Evolutionary conservation across 1,140 invertebrate species (phyloP).

Genomic region (Zaprionus ornatus): DNA sequence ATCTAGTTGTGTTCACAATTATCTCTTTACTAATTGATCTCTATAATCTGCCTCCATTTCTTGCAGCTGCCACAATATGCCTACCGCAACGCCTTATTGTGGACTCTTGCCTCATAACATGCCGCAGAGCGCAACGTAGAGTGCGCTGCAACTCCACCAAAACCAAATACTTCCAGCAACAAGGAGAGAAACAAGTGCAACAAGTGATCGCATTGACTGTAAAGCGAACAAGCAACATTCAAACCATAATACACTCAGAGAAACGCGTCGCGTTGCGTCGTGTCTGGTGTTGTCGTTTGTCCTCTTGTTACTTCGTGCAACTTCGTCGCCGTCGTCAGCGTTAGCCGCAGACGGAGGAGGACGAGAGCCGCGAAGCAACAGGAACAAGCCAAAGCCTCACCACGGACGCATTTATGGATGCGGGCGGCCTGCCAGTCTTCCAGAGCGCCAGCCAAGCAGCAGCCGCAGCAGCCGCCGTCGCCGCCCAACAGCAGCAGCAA

Average conservation of each 20-base stretch:
- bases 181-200: constrained; percentile 9
- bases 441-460: constrained; percentile 83
- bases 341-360: constrained; percentile 72
- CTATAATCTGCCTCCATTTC: background rate
- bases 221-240: constrained; percentile 10
- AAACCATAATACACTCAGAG: constrained; percentile 34
- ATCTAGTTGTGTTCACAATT: background rate
- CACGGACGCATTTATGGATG: constrained; percentile 84
- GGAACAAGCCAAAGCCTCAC: constrained; percentile 74
- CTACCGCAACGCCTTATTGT: constrained; percentile 3
- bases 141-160: constrained; percentile 1
- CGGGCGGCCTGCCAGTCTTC: constrained; percentile 83
- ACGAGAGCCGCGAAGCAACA: constrained; percentile 79
- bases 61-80: constrained; percentile 41
- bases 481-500: constrained; percentile 48
- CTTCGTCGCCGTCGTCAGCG: constrained; percentile 74
- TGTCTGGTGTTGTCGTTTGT: constrained; percentile 48
- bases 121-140: constrained; percentile 44
- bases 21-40: background rate
- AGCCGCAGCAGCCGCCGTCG: constrained; percentile 70
- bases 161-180: constrained; percentile 16
- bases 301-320: constrained; percentile 75
- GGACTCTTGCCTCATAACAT: constrained; percentile 43
- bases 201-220: background rate
- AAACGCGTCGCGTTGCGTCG: constrained; percentile 12